Evolutionary conservation across 2,113 vertebrate genomes (phyloP).

Genomic region (Lipophrys pholis): DNA sequence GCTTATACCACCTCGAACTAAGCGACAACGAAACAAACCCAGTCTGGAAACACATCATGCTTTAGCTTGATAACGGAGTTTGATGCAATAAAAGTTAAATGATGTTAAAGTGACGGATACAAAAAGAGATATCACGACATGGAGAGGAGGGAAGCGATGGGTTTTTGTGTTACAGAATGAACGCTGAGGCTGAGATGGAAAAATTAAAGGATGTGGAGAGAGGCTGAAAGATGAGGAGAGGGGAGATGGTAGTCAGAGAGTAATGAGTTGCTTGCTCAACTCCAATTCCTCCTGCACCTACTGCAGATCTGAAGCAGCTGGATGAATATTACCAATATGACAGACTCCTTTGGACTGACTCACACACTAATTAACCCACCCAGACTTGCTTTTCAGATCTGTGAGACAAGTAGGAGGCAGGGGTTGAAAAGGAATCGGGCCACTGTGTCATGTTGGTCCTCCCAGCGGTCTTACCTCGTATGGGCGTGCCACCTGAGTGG

Average conservation of each 20-base stretch:
- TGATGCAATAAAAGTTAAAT: conserved; percentile 47
- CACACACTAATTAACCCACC: conserved; percentile 58
- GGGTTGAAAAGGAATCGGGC: conserved; percentile 76
- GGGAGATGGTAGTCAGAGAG: conserved; percentile 62
- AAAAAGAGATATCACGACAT: conserved; percentile 66
- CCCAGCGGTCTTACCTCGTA: conserved; percentile 84
- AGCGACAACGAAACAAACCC: conserved; percentile 71
- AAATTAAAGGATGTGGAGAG: conserved; percentile 53
- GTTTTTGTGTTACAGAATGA: conserved; percentile 43
- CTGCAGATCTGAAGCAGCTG: conserved; percentile 70
- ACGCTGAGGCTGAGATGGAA: conserved; percentile 56
- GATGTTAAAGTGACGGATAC: conserved; percentile 70
- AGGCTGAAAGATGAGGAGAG: conserved; percentile 55
- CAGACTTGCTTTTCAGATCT: conserved; percentile 63
- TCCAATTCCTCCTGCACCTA: conserved; percentile 72
- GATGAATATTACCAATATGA: conserved; percentile 56
- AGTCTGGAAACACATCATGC: conserved; percentile 62
- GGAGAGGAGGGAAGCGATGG: conserved; percentile 81
- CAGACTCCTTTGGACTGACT: conserved; percentile 54
- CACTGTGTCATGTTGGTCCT: conserved; percentile 79
- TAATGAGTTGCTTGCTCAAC: conserved; percentile 73
- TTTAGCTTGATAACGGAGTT: conserved; percentile 38
- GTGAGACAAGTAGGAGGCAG: conserved; percentile 66
- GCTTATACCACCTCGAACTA: conserved; percentile 79
- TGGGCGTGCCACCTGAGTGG: conserved; percentile 85